A percentile compares a stretch with the other conserved stretches of the same genome.
These are phyloP conservation scores for Myoxocephalus aenaeus DNA, from an alignment of 2,797 vertebrate species.

Conservation along the genomic window DNA sequence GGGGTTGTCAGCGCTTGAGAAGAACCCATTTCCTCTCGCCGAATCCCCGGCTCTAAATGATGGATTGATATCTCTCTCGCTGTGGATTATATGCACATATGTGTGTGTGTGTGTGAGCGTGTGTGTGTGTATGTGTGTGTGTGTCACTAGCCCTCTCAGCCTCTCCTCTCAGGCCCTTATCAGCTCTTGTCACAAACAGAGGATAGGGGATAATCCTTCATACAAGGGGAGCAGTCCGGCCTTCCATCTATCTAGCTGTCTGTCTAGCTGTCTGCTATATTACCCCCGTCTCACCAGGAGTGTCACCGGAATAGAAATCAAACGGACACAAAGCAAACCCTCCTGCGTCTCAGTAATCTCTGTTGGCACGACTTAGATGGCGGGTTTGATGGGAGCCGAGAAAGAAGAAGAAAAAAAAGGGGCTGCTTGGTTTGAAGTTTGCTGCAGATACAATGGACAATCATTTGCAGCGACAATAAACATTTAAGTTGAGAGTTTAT, in stretches of 20 bases:
- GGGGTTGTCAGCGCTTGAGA: constrained; percentile 70
- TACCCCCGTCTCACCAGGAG: constrained; percentile 60
- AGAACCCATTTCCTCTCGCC: constrained; percentile 79
- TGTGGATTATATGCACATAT: constrained; percentile 78
- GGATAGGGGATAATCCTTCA: constrained; percentile 84
- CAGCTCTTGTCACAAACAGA: constrained; percentile 83
- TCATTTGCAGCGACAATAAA: background rate
- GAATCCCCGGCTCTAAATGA: constrained; percentile 82
- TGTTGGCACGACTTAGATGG: constrained; percentile 25
- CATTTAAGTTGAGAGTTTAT: constrained; percentile 21
- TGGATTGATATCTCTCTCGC: constrained; percentile 83
- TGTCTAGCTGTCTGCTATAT: constrained; percentile 74
- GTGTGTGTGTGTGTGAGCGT: constrained; percentile 59
- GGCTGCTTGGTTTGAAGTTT: no score
- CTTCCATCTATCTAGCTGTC: constrained; percentile 77
- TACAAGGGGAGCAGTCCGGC: constrained; percentile 78
- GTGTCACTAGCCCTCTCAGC: constrained; percentile 72
- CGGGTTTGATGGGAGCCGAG: constrained; percentile 30
- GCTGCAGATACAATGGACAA: no score
- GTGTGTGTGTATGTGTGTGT: constrained; percentile 55
- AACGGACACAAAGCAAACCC: constrained; percentile 69
- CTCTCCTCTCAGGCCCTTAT: constrained; percentile 81
- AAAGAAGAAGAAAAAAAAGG: no score
- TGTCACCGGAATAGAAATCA: constrained; percentile 71
- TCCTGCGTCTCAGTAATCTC: constrained; percentile 54